phyloP scores from a whole-genome alignment of 2,113 vertebrate species.

The Boulengeromyrus knoepffleri region DNA sequence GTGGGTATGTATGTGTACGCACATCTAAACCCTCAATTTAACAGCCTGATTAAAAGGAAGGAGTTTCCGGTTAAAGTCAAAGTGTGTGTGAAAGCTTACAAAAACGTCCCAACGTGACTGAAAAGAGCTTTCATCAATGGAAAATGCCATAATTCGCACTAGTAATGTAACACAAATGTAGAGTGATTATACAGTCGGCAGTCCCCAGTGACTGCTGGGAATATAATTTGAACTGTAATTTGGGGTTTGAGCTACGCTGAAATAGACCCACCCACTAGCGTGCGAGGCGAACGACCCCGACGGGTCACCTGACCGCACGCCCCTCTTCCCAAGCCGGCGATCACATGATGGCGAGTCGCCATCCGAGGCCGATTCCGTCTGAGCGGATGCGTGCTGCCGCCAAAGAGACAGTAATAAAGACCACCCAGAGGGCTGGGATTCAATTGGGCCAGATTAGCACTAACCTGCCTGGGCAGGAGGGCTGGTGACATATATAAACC shows the following conservation, averaged over 20 bases:
- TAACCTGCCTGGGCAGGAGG: neutral
- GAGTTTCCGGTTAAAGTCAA: neutral
- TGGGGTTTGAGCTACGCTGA: neutral
- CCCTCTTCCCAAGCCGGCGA: neutral
- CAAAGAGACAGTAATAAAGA: conserved; percentile 13
- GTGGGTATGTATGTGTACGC: neutral
- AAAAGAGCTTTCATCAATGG: neutral
- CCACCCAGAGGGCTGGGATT: neutral
- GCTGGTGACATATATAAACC: neutral
- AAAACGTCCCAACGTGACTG: neutral
- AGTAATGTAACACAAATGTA: neutral
- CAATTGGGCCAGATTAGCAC: conserved; percentile 11
- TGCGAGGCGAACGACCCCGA: neutral
- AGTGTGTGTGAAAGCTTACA: neutral
- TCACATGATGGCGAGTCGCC: neutral
- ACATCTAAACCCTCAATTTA: neutral
- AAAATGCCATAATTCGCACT: neutral
- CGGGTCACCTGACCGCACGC: neutral
- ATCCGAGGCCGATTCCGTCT: neutral
- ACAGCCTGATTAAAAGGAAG: neutral
- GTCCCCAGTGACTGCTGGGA: neutral
- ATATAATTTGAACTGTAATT: neutral
- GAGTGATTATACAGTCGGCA: neutral
- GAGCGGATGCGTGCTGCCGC: neutral
- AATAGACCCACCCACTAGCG: neutral